Percentiles rank a stretch among this genome's conserved stretches.
These are phyloP conservation scores for Capricornis sumatraensis DNA, from an alignment of 2,113 vertebrate genomes.

Conservation along the genomic window DNA sequence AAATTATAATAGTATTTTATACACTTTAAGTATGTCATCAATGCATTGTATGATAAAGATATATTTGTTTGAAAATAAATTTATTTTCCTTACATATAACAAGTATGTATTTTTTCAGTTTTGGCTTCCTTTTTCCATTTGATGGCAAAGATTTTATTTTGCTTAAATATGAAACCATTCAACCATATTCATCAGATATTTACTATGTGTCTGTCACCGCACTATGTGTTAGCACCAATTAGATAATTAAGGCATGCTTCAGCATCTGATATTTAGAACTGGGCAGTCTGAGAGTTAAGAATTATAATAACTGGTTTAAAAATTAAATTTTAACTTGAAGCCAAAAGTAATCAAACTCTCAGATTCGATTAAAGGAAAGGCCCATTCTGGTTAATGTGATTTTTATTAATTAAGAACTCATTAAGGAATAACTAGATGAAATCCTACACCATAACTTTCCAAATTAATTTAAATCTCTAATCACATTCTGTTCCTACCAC, in stretches of 20 bases:
- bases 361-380: slow-evolving; percentile 51
- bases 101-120: not conserved
- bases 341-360: slow-evolving; percentile 70
- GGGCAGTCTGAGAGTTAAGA: slow-evolving; percentile 42
- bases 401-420: slow-evolving; percentile 79
- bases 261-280: slow-evolving; percentile 45
- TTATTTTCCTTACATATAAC: not conserved
- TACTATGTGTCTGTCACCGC: not conserved
- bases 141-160: not conserved
- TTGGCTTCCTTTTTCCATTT: not conserved
- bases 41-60: not conserved
- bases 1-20: not conserved
- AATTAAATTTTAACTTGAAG: slow-evolving; percentile 68
- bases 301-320: slow-evolving; percentile 56
- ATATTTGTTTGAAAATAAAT: slow-evolving; percentile 14
- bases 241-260: not conserved
- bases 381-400: slow-evolving; percentile 68
- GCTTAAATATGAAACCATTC: not conserved
- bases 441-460: slow-evolving; percentile 34
- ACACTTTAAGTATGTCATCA: not conserved
- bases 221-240: not conserved
- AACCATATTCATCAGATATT: not conserved
- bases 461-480: slow-evolving; percentile 71
- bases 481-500: slow-evolving; percentile 38
- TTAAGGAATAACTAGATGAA: slow-evolving; percentile 69